A percentile compares a stretch with the other conserved stretches of the same genome.
phyloP scores from a whole-genome alignment of 2,797 vertebrate species.

The Odontamblyopus rebecca region DNA sequence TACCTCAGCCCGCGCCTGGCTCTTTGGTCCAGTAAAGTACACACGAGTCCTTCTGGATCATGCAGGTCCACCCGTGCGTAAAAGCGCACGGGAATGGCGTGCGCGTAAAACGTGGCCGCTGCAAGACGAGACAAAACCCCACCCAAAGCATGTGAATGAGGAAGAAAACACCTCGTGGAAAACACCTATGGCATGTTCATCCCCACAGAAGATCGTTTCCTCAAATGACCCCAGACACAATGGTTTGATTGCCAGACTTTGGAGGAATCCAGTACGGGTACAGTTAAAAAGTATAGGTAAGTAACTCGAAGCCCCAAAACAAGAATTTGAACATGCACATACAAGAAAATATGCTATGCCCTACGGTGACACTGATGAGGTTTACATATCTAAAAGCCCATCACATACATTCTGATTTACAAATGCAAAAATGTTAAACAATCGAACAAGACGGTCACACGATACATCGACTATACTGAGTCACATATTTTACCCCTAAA shows the following conservation, averaged over 20 bases:
- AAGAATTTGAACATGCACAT: neutral
- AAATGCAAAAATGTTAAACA: neutral
- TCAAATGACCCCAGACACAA: constrained; percentile 46
- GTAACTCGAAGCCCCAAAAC: neutral
- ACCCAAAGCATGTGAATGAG: constrained; percentile 36
- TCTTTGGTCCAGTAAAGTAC: constrained; percentile 15
- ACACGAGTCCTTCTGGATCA: neutral
- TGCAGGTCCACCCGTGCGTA: constrained; percentile 50
- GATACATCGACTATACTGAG: neutral
- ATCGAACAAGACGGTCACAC: constrained; percentile 8
- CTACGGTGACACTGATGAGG: neutral
- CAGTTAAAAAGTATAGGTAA: neutral
- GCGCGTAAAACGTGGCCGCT: constrained; percentile 54
- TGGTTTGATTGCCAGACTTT: constrained; percentile 26
- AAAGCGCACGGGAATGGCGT: constrained; percentile 56
- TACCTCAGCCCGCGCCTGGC: constrained; percentile 76
- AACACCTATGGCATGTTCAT: constrained; percentile 5
- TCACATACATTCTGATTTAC: neutral
- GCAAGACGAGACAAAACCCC: constrained; percentile 50
- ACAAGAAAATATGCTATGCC: neutral
- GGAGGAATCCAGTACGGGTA: too few species aligned
- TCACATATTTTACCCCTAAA: neutral
- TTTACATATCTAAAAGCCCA: neutral
- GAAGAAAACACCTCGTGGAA: neutral
- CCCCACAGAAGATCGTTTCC: constrained; percentile 36